Evolutionary conservation across 2,888 invertebrate genomes (phyloP).

Genomic region (Hirudinaria manillensis): DNA sequence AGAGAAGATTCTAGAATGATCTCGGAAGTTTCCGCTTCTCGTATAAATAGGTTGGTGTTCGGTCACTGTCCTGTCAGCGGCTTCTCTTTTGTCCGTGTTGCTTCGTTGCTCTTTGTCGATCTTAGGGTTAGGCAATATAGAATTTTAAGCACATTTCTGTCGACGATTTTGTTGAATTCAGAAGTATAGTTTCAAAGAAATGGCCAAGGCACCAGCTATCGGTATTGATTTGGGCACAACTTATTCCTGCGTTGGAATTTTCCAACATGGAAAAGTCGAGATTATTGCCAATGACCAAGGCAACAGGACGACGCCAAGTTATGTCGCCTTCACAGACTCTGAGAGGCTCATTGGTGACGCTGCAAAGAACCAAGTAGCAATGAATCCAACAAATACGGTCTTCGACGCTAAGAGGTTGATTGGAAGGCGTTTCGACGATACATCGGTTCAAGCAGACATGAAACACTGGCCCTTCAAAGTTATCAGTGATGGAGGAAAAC

Average conservation of each 20-base stretch:
- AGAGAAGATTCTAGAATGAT: too few species aligned
- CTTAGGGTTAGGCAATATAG: too few species aligned
- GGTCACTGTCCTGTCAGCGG: too few species aligned
- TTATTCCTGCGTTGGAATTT: constrained; percentile 58
- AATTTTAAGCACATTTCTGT: too few species aligned
- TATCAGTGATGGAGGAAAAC: constrained; percentile 46
- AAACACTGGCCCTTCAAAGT: constrained; percentile 75
- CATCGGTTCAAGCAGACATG: constrained; percentile 71
- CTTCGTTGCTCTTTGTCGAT: too few species aligned
- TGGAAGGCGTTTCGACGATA: constrained; percentile 72
- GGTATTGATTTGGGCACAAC: constrained; percentile 43
- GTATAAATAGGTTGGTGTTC: too few species aligned
- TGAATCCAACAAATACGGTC: constrained; percentile 72
- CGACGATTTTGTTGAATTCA: too few species aligned
- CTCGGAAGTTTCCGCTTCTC: too few species aligned
- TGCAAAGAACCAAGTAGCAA: constrained; percentile 58
- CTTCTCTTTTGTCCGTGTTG: too few species aligned
- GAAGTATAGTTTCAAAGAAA: neutral
- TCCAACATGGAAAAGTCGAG: constrained; percentile 56
- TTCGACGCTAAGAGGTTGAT: constrained; percentile 64
- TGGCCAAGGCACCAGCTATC: constrained; percentile 38
- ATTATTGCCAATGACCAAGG: constrained; percentile 60
- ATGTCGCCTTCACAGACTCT: constrained; percentile 66
- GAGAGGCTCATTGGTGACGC: constrained; percentile 53
- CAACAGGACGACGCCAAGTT: constrained; percentile 69